phyloP scores from a whole-genome alignment of 2,888 invertebrate species.

The Harpagoxenus sublaevis region DNA sequence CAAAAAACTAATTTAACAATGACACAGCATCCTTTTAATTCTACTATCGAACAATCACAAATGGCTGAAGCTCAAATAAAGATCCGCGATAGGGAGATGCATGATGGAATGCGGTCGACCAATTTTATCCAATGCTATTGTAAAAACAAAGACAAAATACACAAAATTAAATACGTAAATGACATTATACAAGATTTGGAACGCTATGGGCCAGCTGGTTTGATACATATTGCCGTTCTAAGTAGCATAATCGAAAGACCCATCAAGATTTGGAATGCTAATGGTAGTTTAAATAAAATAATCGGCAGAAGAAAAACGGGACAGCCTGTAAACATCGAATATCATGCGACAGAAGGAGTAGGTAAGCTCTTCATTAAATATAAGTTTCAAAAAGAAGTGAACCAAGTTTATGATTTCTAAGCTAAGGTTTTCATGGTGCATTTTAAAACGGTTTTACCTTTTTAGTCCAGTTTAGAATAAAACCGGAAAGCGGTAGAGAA shows the following conservation, averaged over 20 bases:
- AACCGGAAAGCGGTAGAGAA: neutral
- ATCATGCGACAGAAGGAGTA: slow-evolving; percentile 57
- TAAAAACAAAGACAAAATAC: neutral
- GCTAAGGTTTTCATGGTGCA: neutral
- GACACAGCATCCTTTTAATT: neutral
- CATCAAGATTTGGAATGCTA: slow-evolving; percentile 67
- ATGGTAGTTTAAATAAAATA: slow-evolving; percentile 32
- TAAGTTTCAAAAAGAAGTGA: neutral
- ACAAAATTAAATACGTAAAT: slow-evolving; percentile 38
- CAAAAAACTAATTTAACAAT: neutral
- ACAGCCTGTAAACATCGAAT: slow-evolving; percentile 65
- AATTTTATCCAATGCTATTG: neutral
- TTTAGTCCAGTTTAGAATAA: neutral
- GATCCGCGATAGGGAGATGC: neutral
- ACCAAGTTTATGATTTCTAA: neutral
- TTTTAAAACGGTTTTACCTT: neutral
- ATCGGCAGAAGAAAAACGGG: slow-evolving; percentile 42
- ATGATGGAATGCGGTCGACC: neutral
- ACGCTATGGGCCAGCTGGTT: slow-evolving; percentile 71
- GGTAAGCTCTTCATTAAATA: slow-evolving; percentile 57
- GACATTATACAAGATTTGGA: slow-evolving; percentile 67
- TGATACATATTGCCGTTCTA: slow-evolving; percentile 70
- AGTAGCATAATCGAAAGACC: slow-evolving; percentile 61
- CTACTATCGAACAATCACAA: neutral
- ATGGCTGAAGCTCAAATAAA: neutral